Evolutionary conservation across 2,797 vertebrate genomes (phyloP).

Genomic region (Liasis olivaceus): DNA sequence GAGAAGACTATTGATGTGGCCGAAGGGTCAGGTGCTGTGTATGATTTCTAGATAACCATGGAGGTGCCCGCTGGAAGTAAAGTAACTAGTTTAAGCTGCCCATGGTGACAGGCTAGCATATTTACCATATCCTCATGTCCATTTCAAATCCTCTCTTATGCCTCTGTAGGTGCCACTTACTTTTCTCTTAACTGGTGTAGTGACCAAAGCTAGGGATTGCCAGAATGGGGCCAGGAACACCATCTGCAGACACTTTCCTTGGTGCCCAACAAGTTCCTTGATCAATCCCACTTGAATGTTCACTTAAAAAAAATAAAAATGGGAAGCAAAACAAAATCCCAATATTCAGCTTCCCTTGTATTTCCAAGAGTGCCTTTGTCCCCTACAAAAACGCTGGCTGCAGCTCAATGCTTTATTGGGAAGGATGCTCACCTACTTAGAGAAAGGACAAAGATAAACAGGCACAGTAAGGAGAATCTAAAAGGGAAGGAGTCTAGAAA

Average conservation of each 20-base stretch:
- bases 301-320: background rate
- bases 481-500: background rate
- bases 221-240: background rate
- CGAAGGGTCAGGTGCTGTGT: background rate
- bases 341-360: background rate
- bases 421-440: background rate
- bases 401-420: background rate
- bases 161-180: background rate
- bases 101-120: background rate
- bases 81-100: background rate
- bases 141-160: background rate
- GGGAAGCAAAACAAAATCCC: background rate
- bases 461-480: background rate
- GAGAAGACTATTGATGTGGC: background rate
- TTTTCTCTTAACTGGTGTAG: background rate
- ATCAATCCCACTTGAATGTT: background rate
- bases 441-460: background rate
- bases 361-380: background rate
- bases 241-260: background rate
- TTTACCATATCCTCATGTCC: background rate
- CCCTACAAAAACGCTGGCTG: background rate
- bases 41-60: background rate
- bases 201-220: background rate
- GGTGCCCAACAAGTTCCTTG: background rate
- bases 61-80: background rate